Conservation (phyloP, 2,888 invertebrate genomes). For the Nasonia oneida region DNA sequence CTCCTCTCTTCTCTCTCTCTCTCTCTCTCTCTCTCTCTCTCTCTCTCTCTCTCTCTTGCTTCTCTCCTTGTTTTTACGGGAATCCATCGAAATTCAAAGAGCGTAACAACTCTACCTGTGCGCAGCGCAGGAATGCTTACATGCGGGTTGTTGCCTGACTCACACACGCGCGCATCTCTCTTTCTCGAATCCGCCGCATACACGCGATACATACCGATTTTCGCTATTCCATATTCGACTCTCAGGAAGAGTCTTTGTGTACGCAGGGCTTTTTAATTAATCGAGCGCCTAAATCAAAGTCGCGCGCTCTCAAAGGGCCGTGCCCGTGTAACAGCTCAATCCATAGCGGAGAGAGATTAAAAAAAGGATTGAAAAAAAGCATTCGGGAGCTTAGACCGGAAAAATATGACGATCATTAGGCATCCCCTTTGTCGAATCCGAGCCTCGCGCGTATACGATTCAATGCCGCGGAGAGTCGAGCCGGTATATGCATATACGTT, state of each 20-base stretch:
- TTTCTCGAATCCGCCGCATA: neutral
- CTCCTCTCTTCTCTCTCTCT: neutral
- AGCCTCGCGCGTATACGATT: neutral
- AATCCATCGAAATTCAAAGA: slow-evolving; percentile 62
- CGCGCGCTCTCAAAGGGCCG: neutral
- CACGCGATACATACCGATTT: slow-evolving; percentile 55
- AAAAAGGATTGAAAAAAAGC: slow-evolving; percentile 16
- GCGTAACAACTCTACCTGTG: slow-evolving; percentile 50
- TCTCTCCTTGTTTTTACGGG: slow-evolving; percentile 43
- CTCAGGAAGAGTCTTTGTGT: neutral
- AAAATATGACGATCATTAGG: slow-evolving; percentile 48
- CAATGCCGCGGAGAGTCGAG: neutral
- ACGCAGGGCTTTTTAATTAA: neutral
- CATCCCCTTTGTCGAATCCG: slow-evolving; percentile 48
- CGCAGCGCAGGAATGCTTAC: slow-evolving; percentile 46
- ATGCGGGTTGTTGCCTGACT: slow-evolving; percentile 51
- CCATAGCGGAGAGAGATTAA: neutral
- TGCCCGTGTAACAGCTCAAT: slow-evolving; percentile 49
- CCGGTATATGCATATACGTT: slow-evolving; percentile 2
- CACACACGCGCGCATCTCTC: slow-evolving; percentile 33
- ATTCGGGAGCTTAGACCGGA: slow-evolving; percentile 15
- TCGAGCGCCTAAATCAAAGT: slow-evolving; percentile 47
- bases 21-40: neutral
- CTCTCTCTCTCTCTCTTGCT: slow-evolving; percentile 1
- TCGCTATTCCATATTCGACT: slow-evolving; percentile 31